Conservation (phyloP, 2,113 vertebrate species). For the Ellobius talpinus region DNA sequence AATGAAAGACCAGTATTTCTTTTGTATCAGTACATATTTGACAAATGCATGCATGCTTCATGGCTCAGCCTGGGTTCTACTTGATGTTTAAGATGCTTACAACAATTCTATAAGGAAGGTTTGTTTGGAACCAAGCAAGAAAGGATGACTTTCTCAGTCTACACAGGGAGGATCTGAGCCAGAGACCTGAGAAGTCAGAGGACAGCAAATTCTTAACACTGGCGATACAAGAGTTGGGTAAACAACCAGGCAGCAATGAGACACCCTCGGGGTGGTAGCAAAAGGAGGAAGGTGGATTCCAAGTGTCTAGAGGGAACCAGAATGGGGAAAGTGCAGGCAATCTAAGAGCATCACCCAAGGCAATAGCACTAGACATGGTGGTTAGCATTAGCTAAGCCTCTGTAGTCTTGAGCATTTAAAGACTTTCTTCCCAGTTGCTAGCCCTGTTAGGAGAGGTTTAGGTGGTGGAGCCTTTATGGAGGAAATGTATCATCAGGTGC, state of each 20-base stretch:
- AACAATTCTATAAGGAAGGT: neutral
- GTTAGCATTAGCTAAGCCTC: neutral
- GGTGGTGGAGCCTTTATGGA: neutral
- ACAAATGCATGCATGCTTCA: neutral
- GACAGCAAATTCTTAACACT: neutral
- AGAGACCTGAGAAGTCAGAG: neutral
- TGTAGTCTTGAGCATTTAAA: neutral
- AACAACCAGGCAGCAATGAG: neutral
- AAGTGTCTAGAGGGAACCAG: neutral
- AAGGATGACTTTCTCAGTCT: neutral
- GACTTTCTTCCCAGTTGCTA: neutral
- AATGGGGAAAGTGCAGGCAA: neutral
- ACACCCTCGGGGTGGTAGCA: neutral
- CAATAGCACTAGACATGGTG: neutral
- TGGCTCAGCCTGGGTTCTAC: neutral
- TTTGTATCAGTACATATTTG: neutral
- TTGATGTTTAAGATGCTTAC: neutral
- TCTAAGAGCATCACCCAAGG: neutral
- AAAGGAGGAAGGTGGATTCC: neutral
- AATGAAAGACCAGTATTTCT: neutral
- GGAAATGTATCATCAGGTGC: neutral
- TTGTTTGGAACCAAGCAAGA: neutral
- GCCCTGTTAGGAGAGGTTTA: neutral
- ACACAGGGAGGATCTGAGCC: neutral
- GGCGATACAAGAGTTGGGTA: neutral